Evolutionary conservation across 2,797 vertebrate genomes (phyloP).

Genomic region (Oreortyx pictus): DNA sequence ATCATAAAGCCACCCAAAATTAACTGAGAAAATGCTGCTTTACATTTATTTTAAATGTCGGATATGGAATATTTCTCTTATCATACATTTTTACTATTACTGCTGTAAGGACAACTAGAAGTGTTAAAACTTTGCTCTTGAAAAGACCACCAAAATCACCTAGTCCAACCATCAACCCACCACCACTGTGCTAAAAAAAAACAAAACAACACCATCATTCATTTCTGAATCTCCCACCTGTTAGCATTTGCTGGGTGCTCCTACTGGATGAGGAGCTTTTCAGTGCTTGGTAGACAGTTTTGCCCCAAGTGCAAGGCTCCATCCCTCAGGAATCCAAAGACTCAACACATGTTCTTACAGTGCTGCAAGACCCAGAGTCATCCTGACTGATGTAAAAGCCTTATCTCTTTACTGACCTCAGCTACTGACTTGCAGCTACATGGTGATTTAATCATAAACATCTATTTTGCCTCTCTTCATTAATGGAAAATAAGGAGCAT

Average conservation of each 20-base stretch:
- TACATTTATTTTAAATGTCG: too few species aligned
- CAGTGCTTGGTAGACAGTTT: rapidly evolving
- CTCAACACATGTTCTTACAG: rapidly evolving
- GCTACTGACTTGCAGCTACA: not conserved
- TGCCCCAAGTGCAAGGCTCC: not conserved
- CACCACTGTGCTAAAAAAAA: not conserved
- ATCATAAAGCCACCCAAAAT: too few species aligned
- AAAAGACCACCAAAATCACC: not conserved
- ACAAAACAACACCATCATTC: not conserved
- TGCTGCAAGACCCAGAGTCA: not conserved
- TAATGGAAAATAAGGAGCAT: not conserved
- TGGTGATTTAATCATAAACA: not conserved
- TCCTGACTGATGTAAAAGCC: not conserved
- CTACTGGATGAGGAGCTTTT: not conserved
- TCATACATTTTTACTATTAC: not conserved
- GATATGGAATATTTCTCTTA: too few species aligned
- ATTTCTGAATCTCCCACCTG: not conserved
- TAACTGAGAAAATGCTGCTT: too few species aligned
- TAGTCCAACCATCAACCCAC: too few species aligned
- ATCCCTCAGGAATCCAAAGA: not conserved
- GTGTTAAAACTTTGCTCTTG: not conserved
- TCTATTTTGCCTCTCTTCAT: not conserved
- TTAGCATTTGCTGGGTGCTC: not conserved
- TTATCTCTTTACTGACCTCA: not conserved
- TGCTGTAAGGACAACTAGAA: not conserved